Percentiles rank a stretch among this genome's conserved stretches.
Evolutionary conservation across 2,113 vertebrate species (phyloP).

Genomic region (Catagonus wagneri): DNA sequence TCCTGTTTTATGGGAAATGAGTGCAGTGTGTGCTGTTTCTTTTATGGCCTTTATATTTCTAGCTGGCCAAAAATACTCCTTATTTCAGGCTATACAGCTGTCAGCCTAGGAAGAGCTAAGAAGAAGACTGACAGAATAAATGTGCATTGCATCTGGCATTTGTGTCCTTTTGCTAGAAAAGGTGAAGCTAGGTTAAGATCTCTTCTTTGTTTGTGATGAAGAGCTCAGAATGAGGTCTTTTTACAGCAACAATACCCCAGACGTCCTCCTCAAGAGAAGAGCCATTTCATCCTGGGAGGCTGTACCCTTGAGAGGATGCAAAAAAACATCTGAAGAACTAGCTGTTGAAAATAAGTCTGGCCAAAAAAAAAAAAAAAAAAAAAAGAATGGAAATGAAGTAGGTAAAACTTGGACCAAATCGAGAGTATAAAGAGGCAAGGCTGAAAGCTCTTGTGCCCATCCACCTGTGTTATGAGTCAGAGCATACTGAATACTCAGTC

Average conservation of each 20-base stretch:
- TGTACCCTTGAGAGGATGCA: not conserved
- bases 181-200: slow-evolving; percentile 43
- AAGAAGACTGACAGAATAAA: not conserved
- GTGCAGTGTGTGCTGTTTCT: not conserved
- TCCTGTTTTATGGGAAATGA: slow-evolving; percentile 5
- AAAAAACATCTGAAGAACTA: not conserved
- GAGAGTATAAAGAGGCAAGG: not conserved
- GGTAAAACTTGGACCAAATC: not conserved
- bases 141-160: not conserved
- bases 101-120: not conserved
- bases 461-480: not conserved
- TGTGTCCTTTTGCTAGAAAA: slow-evolving; percentile 30
- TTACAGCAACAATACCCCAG: not conserved
- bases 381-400: not conserved
- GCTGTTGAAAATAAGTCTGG: not conserved
- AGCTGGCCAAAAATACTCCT: not conserved
- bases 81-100: slow-evolving; percentile 41
- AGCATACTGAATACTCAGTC: not conserved
- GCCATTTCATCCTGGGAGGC: not conserved
- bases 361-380: not conserved
- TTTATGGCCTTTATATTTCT: slow-evolving; percentile 52
- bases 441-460: not conserved
- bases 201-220: slow-evolving; percentile 3
- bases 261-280: not conserved
- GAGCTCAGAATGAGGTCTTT: slow-evolving; percentile 9